Conservation (phyloP, 53 echinoderm and acorn worm genomes). For the Hippasteria phrygiana region DNA sequence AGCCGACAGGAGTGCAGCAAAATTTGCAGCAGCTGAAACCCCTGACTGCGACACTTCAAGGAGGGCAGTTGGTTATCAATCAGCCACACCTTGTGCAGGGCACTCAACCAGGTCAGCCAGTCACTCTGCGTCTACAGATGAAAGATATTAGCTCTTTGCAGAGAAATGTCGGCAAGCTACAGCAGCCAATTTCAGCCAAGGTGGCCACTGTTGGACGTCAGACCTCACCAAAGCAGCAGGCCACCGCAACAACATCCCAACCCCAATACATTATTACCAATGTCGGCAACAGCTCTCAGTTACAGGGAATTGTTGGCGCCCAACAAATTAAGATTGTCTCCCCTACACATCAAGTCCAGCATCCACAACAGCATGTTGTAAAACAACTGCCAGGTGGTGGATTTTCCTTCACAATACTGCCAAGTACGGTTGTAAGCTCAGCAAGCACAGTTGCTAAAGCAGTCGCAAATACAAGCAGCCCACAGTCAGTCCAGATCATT, state of each 20-base stretch:
- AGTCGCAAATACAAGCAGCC: slow-evolving; percentile 33
- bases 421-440: slow-evolving; percentile 20
- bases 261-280: slow-evolving; percentile 48
- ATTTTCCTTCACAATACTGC: slow-evolving; percentile 24
- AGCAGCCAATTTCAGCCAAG: slow-evolving; percentile 64
- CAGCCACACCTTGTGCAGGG: slow-evolving; percentile 40
- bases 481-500: not conserved
- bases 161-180: slow-evolving; percentile 71
- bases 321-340: slow-evolving; percentile 56
- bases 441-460: slow-evolving; percentile 29
- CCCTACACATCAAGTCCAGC: slow-evolving; percentile 29
- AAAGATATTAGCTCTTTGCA: slow-evolving; percentile 81
- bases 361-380: slow-evolving; percentile 30
- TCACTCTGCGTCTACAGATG: slow-evolving; percentile 84
- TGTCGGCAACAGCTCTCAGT: slow-evolving; percentile 38
- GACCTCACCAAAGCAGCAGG: slow-evolving; percentile 48
- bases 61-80: slow-evolving; percentile 36
- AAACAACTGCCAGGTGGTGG: slow-evolving; percentile 51
- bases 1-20: too few species aligned
- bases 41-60: slow-evolving; percentile 44
- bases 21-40: slow-evolving; percentile 34
- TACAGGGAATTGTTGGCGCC: slow-evolving; percentile 31
- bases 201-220: slow-evolving; percentile 59
- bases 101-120: slow-evolving; percentile 71
- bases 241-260: slow-evolving; percentile 34